Evolutionary conservation across 2,113 vertebrate species (phyloP).

Genomic region (Dasyornis broadbenti): DNA sequence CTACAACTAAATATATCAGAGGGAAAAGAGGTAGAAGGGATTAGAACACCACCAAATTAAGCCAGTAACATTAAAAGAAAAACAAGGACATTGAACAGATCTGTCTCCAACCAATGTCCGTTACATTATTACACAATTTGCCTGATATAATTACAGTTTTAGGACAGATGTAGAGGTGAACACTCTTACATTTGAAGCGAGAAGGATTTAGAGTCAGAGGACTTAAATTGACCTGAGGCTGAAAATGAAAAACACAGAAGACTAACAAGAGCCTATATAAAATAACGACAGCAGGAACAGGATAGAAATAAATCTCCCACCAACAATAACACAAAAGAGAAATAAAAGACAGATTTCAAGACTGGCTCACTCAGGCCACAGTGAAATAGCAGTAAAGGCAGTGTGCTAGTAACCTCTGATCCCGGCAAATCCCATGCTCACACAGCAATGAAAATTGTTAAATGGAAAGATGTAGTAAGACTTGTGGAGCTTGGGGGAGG

Average conservation of each 20-base stretch:
- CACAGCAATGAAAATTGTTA: conserved; percentile 26
- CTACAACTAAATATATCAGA: background rate
- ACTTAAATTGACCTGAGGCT: conserved; percentile 11
- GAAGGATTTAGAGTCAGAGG: conserved; percentile 4
- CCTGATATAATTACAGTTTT: background rate
- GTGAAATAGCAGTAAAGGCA: conserved; percentile 26
- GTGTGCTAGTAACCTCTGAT: conserved; percentile 34
- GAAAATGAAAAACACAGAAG: conserved; percentile 22
- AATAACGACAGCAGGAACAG: background rate
- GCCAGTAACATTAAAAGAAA: background rate
- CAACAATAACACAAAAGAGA: conserved; percentile 32
- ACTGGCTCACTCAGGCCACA: background rate
- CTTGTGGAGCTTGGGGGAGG: background rate
- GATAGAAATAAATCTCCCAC: conserved; percentile 48
- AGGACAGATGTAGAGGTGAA: background rate
- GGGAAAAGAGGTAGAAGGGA: background rate
- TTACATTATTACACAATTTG: background rate
- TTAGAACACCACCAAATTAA: background rate
- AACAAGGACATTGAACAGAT: background rate
- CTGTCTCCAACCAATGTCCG: background rate
- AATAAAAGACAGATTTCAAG: conserved; percentile 52
- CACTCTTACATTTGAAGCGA: background rate
- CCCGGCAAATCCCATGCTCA: conserved; percentile 27
- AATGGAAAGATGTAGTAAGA: conserved; percentile 6
- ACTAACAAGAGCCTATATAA: conserved; percentile 39